These are phyloP conservation scores for Trididemnum miniatum DNA, from an alignment of 23 tunicate genomes.

Conservation along the genomic window DNA sequence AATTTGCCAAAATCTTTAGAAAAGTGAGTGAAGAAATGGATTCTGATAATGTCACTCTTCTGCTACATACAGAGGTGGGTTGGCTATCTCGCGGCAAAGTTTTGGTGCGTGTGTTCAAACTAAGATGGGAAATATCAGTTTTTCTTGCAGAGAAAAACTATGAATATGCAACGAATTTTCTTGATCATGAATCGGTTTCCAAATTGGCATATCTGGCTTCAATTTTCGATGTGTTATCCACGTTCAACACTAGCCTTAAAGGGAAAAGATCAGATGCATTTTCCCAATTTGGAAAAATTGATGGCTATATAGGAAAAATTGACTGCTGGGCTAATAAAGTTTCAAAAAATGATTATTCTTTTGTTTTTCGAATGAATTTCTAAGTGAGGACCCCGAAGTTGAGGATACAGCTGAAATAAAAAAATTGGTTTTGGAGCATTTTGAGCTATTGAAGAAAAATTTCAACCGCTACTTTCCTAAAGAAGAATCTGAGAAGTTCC, in stretches of 20 bases:
- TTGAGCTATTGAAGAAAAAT: slow-evolving; percentile 40
- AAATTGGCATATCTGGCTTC: slow-evolving; percentile 50
- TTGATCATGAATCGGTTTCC: slow-evolving; percentile 43
- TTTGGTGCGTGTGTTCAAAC: slow-evolving; percentile 19
- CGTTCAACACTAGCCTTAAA: slow-evolving; percentile 49
- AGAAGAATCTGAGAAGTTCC: slow-evolving; percentile 48
- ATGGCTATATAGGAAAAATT: slow-evolving; percentile 35
- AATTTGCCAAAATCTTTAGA: slow-evolving; percentile 6
- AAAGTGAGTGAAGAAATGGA: slow-evolving; percentile 21
- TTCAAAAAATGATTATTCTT: slow-evolving; percentile 37
- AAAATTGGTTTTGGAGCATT: slow-evolving; percentile 37
- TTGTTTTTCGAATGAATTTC: slow-evolving; percentile 30
- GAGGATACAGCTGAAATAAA: slow-evolving; percentile 47
- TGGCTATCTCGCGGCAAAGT: slow-evolving; percentile 25
- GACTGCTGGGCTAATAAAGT: slow-evolving; percentile 36
- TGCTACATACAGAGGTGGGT: slow-evolving; percentile 28
- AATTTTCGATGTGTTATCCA: slow-evolving; percentile 55
- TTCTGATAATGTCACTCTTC: slow-evolving; percentile 16
- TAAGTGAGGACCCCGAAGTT: slow-evolving; percentile 46
- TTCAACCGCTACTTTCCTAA: slow-evolving; percentile 39
- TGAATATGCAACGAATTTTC: slow-evolving; percentile 43
- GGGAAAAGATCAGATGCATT: slow-evolving; percentile 52
- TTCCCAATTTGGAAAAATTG: slow-evolving; percentile 51
- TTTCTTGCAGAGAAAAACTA: slow-evolving; percentile 42
- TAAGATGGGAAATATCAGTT: slow-evolving; percentile 34